Conservation (phyloP, 2,113 vertebrate species). For the Propithecus coquereli region DNA sequence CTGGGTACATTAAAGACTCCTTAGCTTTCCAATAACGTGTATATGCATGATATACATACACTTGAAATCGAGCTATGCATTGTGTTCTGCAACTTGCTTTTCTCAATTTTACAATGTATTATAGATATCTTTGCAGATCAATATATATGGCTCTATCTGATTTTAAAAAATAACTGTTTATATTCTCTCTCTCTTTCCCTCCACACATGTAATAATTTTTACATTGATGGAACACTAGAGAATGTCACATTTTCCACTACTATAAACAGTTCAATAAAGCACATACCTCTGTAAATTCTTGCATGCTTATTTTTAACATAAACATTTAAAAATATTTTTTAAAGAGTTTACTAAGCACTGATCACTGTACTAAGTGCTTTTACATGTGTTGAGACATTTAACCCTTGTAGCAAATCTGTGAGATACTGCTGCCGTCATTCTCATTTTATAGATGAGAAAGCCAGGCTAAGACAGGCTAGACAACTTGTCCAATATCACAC, state of each 20-base stretch:
- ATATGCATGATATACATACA: not conserved
- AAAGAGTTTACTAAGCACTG: not conserved
- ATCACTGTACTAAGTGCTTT: not conserved
- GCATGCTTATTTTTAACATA: not conserved
- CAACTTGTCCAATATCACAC: not conserved
- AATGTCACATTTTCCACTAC: not conserved
- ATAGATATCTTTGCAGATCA: not conserved
- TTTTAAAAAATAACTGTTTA: not conserved
- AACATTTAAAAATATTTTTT: not conserved
- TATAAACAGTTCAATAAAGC: not conserved
- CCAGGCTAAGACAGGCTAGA: not conserved
- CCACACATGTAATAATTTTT: not conserved
- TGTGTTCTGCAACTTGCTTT: not conserved
- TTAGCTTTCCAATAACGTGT: not conserved
- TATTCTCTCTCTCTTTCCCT: not conserved
- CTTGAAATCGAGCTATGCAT: not conserved
- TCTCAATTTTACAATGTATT: not conserved
- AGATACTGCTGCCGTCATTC: not conserved
- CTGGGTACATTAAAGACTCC: not conserved
- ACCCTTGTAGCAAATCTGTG: not conserved
- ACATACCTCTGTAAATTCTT: not conserved
- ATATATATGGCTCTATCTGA: not conserved
- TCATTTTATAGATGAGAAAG: not conserved
- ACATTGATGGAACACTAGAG: not conserved
- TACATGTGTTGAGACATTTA: not conserved